Base-by-base conservation (phyloP, 2,888 invertebrate species). In the Amiota communis region DNA sequence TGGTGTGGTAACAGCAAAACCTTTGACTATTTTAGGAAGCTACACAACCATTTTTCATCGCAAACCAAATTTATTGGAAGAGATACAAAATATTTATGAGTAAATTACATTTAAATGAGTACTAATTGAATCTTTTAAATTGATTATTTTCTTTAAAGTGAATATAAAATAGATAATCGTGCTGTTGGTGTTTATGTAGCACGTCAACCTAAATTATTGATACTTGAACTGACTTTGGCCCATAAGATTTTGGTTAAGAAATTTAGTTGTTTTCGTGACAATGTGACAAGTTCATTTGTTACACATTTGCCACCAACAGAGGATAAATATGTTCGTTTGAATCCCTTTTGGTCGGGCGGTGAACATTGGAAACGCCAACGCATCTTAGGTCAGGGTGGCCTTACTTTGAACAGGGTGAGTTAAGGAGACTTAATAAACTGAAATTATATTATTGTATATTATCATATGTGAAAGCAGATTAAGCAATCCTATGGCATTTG, bases 341-440 rank as follows among this genome's bases (percentile, higher is more conserved):
- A 79, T 74, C 85, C 85, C 0, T 86, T 86, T 72, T 81, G 86
- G 20, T 74, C 75, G 8, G 17, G 68, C 1, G 87, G 81, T 0
- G 85, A 86, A 0, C 74, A 67, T 3, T 91, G 92, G 92, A 91
- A 91, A 76, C 85, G 85, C 1, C 82, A 89, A 8, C 87, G 92
- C 49, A 77, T 86, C 0, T 90, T 90, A 70, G 78, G 90, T n/a
- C 90, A 91, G 1, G 90, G 91, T 0, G 90, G 90, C 6, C 90
- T 92, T 20, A 91, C 91, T 0, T 85, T 88, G 11, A 91, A 89
- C 56, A 91, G 90, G 77, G 89, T 91, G 80, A 72, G 67, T 46
- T 8, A 12, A 36, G 6, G 61, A 15, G 36, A 12, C 6, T 1
- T 12, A 15, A 53, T 0, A 53, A n/a, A 8, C 12, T n/a, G 13